Evolutionary conservation across 2,797 vertebrate genomes (phyloP), one percentile per base, ranked within the genome.

Genomic region (Odontamblyopus rebecca): DNA sequence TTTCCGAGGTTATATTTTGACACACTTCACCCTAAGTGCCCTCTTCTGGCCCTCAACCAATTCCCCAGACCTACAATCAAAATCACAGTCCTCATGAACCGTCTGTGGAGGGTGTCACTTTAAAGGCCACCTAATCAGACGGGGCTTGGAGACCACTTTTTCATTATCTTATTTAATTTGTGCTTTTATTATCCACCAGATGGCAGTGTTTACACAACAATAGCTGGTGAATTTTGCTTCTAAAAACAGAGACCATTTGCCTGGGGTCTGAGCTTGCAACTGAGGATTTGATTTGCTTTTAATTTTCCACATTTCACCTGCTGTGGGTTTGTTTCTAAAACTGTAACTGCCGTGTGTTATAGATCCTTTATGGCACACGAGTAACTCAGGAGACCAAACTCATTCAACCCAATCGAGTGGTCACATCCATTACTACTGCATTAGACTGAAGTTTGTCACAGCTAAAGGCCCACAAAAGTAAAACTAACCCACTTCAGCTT

Each of bases 101-200:
- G 35, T 38, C 15, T 48, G 3, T 16, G 44, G 48, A 18, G 48
- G 15, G 48, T 50, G 48, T 51, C 50, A 19, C 15, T 51, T 51
- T 51, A 51, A 51, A 38, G 7, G 7, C 7, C 7, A 38, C 18
- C 50, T 51, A 51, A 51, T 51, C 50, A 51, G 6, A 19, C 1
- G 18, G 50, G 19, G 19, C 50, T 51, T 6, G 5, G 50, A 51
- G 6, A 19, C 44, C 44, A 48, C 44, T 4, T 48, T 48, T 54
- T 23, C 51, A 59, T 27, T 4, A 29, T 19, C 18, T 32, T 8
- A 7, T 19, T 19, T 16, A 13, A 6, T 48, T 1, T 16, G 16
- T 64, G 2, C 38, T 27, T 27, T 48, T 44, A 1, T 51, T 50
- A 57, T 69, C 81, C 81, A 80, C 68, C 68, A 83, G 81, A 71